Conservation (phyloP, 2,888 invertebrate species). For the Aleiodes testaceus region DNA sequence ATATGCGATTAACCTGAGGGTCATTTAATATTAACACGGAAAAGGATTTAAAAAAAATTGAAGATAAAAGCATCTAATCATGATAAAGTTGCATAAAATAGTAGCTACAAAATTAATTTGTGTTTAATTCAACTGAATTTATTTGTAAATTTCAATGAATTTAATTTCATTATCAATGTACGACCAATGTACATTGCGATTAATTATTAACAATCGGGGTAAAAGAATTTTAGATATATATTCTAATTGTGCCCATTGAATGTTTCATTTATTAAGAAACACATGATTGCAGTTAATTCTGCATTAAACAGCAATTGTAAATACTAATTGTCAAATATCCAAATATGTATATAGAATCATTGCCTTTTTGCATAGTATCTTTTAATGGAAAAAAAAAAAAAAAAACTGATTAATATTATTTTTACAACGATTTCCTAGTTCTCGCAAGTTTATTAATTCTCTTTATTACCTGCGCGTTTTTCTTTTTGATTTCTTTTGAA, state of each 20-base stretch:
- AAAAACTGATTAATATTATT: slow-evolving; percentile 12
- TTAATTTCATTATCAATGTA: slow-evolving; percentile 23
- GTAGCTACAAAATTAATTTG: not conserved
- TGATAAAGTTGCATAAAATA: not conserved
- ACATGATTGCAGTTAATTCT: too few relatives aligned
- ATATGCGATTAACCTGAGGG: too few relatives aligned
- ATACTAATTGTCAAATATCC: slow-evolving; percentile 25
- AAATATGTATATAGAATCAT: slow-evolving; percentile 22
- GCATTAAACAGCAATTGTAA: slow-evolving; percentile 2
- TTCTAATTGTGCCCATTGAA: slow-evolving; percentile 7
- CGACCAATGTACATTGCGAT: slow-evolving; percentile 20
- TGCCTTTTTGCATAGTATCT: slow-evolving; percentile 10
- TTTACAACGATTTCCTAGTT: not conserved
- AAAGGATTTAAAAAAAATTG: not conserved
- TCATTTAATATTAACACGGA: too few relatives aligned
- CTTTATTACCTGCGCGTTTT: too few relatives aligned
- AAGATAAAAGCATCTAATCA: too few relatives aligned
- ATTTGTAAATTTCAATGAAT: not conserved
- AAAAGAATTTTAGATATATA: not conserved
- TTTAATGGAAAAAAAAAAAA: not conserved
- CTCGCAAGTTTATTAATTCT: too few relatives aligned
- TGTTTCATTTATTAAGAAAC: not conserved
- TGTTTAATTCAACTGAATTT: slow-evolving; percentile 2
- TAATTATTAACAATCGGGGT: slow-evolving; percentile 4
- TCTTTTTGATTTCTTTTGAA: too few relatives aligned